These are phyloP conservation scores for Reticulitermes speratus DNA, from an alignment of 1,140 invertebrate species.

Conservation along the genomic window DNA sequence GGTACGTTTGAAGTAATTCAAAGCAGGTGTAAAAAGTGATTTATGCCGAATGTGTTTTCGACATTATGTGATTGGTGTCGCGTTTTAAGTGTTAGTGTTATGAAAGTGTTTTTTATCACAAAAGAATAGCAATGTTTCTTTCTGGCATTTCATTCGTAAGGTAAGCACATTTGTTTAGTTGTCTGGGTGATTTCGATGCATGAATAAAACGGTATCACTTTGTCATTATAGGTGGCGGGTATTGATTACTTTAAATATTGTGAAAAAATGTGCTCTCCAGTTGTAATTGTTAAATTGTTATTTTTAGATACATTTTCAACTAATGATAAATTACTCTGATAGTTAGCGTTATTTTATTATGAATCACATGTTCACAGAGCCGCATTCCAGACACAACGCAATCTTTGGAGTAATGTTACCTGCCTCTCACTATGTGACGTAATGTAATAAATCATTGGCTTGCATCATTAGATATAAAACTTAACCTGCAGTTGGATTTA, in stretches of 20 bases:
- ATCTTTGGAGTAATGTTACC: not conserved
- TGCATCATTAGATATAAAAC: not conserved
- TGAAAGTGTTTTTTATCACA: not conserved
- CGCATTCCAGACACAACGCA: not conserved
- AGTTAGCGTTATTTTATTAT: not conserved
- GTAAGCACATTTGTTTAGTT: not conserved
- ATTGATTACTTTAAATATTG: not conserved
- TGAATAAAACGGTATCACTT: not conserved
- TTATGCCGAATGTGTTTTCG: not conserved
- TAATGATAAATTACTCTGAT: not conserved
- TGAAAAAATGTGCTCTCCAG: not conserved
- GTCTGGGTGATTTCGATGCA: not conserved
- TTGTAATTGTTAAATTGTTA: not conserved
- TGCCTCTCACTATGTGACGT: slow-evolving; percentile 5
- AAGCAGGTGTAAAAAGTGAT: not conserved
- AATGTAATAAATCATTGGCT: not conserved
- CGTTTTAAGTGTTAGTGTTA: slow-evolving; percentile 9
- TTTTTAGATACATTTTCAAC: not conserved
- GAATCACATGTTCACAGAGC: not conserved
- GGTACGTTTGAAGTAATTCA: not conserved
- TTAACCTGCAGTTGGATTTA: not conserved
- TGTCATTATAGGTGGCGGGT: not conserved
- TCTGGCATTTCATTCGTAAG: not conserved
- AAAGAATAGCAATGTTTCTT: not conserved
- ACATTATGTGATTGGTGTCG: not conserved